Base-by-base conservation (phyloP, 2,888 invertebrate genomes). In the Polymixis flavicincta region DNA sequence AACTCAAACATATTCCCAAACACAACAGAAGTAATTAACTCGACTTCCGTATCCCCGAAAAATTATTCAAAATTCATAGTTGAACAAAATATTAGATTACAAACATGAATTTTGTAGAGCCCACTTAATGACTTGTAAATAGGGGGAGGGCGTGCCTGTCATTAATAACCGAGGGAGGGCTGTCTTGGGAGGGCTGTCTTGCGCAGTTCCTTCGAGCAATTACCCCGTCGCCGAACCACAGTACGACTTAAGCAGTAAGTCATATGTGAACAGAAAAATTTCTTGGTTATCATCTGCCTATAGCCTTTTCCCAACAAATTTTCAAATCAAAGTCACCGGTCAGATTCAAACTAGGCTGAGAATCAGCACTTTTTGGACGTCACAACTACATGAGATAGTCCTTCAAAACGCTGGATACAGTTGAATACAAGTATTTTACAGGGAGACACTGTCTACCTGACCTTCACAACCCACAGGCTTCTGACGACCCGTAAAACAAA, bases 141-240 rank as follows among this genome's bases (percentile, higher is more conserved):
- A 92, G 90, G 91, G 89, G 87, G 89, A 84, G 89, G 90, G 90
- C 82, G 80, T 74, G 84, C 86, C 86, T 87, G 89, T 91, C 92
- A 92, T 92, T 92, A 92, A 92, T 92, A 92, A 92, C 90, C 75
- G 76, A 74, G 89, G 89, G 85, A 81, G 89, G 85, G 90, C 94
- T 93, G 94, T 94, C 94, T 94, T 92, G 89, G 89, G 85, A 81
- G 89, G 85, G 90, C 94, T 93, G 94, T 94, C 94, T 94, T 92
- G 89, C 88, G 89, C 94, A 94, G 94, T 91, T 93, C 93, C 94
- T 94, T 93, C 91, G 89, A 92, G 93, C 94, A 93, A 94, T 94
- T 94, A 94, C 93, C 92, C 92, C 88, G 84, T 88, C 87, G 85
- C 72, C 75, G 66, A 48, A 69, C 71, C 76, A 82, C 57, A 74